Evolutionary conservation across 2,888 invertebrate species (phyloP).

Genomic region (Agonopterix arenella): DNA sequence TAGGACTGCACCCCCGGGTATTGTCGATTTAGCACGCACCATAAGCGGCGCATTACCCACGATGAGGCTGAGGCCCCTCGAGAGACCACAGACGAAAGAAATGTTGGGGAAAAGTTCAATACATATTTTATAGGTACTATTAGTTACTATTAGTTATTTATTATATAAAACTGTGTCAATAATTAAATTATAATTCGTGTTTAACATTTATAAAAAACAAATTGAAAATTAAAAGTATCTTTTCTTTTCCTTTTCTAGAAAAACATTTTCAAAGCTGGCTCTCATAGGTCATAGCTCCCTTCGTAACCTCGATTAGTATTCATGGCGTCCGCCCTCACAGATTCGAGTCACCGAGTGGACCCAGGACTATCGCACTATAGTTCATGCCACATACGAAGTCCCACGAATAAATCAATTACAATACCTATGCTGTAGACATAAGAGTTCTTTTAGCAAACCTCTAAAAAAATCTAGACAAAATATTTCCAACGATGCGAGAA

Average conservation of each 20-base stretch:
- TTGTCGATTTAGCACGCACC: slow-evolving; percentile 74
- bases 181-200: too few species aligned
- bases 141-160: too few species aligned
- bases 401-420: too few species aligned
- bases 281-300: slow-evolving; percentile 10
- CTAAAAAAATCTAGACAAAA: slow-evolving; percentile 13
- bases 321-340: slow-evolving; percentile 53
- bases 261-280: not conserved
- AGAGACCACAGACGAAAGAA: slow-evolving; percentile 13
- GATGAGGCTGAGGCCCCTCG: slow-evolving; percentile 39
- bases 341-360: slow-evolving; percentile 24
- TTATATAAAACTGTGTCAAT: too few species aligned
- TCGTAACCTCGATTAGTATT: slow-evolving; percentile 66
- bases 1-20: slow-evolving; percentile 47
- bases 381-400: not conserved
- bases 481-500: slow-evolving; percentile 32
- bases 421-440: too few species aligned
- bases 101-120: not conserved
- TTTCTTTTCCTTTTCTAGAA: not conserved
- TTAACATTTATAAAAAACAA: too few species aligned
- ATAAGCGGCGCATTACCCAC: slow-evolving; percentile 56
- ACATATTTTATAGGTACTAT: not conserved
- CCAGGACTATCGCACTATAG: slow-evolving; percentile 2
- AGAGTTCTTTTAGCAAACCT: slow-evolving; percentile 4
- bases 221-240: too few species aligned